Evolutionary conservation across 37 sponge, comb jelly and placozoan species (phyloP), one percentile per base, ranked within the genome.

Genomic region (Dysidea cf. avara): DNA sequence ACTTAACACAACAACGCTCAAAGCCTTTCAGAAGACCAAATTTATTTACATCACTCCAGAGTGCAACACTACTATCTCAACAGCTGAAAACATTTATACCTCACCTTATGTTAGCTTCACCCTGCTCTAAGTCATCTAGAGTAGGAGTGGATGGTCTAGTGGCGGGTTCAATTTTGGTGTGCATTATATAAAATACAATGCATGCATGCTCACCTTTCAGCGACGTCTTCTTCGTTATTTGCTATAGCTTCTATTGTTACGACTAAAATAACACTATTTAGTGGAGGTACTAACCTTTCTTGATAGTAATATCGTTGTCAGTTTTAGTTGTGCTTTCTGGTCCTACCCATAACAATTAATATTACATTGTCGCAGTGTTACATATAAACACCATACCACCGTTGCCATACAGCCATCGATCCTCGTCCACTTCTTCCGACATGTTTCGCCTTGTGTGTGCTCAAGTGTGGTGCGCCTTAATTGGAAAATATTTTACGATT

Each of bases 381-480:
- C 7, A 71, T 53, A 33, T n/a, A n/a, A n/a, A n/a, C n/a, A n/a
- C n/a, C 64, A 38, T 39, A 76, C 78, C 66, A 30, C 61, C 74
- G 30, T 61, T 71, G 38, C 90, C 90, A 46, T 90, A 90, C 13
- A 90, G 74, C 81, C 81, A 90, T 64, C 70, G 61, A 21, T 90
- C 90, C 18, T 90, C 90, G 26, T 83, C 85, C 26, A 51, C 69
- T 22, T 11, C 65, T 17, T 30, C 53, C 56, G 21, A 39, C 38
- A n/a, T 50, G 29, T 25, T n/a, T n/a, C n/a, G n/a, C n/a, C n/a
- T n/a, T n/a, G n/a, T n/a, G n/a, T n/a, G n/a, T n/a, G n/a, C n/a
- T n/a, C n/a, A n/a, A n/a, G n/a, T n/a, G n/a, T 21, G 7, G 29
- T 30, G 32, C 26, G 28, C 6, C 1, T 21, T 37, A 37, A 32